A percentile compares a stretch with the other conserved stretches of the same genome.
phyloP scores from a whole-genome alignment of 2,113 vertebrate species.

The Casuarius casuarius region DNA sequence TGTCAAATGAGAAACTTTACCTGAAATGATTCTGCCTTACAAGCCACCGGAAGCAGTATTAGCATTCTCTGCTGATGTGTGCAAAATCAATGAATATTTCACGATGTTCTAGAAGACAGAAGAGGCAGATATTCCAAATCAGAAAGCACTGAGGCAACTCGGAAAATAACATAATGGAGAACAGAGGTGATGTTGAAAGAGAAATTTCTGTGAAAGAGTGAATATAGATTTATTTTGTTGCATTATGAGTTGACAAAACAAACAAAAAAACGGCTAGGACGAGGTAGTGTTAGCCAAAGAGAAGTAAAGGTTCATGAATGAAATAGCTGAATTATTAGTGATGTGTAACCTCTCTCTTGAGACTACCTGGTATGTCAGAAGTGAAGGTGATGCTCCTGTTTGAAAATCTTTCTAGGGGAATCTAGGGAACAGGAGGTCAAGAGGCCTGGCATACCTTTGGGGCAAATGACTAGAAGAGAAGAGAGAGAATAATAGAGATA shows the following conservation, averaged over 20 bases:
- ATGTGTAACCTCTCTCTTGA: not conserved
- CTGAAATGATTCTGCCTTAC: not conserved
- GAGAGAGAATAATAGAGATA: too few relatives aligned
- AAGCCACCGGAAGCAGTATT: not conserved
- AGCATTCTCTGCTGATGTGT: not conserved
- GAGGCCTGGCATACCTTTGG: not conserved
- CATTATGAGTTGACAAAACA: not conserved
- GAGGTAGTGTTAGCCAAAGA: not conserved
- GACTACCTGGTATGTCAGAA: not conserved
- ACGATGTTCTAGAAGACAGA: not conserved
- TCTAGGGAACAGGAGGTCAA: not conserved
- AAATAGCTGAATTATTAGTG: not conserved
- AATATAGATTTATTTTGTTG: not conserved
- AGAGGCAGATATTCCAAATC: not conserved
- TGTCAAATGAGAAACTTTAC: not conserved
- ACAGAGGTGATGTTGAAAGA: not conserved
- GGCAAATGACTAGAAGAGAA: not conserved
- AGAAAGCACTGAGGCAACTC: not conserved
- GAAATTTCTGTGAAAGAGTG: not conserved
- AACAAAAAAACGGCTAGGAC: not conserved
- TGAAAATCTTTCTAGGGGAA: not conserved
- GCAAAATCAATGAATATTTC: not conserved
- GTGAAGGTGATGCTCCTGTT: not conserved
- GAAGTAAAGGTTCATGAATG: not conserved
- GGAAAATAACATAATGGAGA: not conserved